Conservation (phyloP, 1,140 invertebrate genomes). For the Pissodes strobi region DNA sequence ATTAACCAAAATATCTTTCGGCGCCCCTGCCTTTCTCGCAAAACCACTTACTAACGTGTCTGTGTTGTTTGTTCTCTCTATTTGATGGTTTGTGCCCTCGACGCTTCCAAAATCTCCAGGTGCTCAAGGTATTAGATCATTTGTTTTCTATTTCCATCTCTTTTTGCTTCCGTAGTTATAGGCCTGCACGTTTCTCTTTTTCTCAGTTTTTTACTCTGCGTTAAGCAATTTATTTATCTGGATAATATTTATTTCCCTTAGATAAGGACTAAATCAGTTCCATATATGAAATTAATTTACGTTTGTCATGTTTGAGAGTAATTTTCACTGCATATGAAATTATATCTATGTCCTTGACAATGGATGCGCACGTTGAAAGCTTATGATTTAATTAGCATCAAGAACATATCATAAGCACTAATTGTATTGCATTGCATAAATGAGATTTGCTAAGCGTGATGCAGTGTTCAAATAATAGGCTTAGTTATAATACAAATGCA, state of each 20-base stretch:
- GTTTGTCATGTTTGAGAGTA: too few species aligned
- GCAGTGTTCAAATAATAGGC: too few species aligned
- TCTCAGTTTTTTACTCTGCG: not conserved
- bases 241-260: not conserved
- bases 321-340: too few species aligned
- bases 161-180: constrained; percentile 1
- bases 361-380: too few species aligned
- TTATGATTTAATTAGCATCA: too few species aligned
- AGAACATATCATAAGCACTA: too few species aligned
- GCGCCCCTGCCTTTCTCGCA: constrained; percentile 8
- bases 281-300: too few species aligned
- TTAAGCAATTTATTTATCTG: not conserved
- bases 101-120: constrained; percentile 59
- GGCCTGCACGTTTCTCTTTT: constrained; percentile 5
- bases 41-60: constrained; percentile 52
- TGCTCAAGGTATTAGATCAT: constrained; percentile 70
- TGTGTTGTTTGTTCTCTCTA: constrained; percentile 56
- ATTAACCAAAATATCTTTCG: constrained; percentile 1
- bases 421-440: too few species aligned
- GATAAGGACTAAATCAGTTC: too few species aligned
- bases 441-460: too few species aligned
- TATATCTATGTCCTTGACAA: too few species aligned
- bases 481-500: too few species aligned
- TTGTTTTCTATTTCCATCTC: constrained; percentile 35
- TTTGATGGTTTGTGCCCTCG: constrained; percentile 53